These are phyloP conservation scores for Sarcophaga caerulescens DNA, from an alignment of 2,888 invertebrate species.

Conservation along the genomic window DNA sequence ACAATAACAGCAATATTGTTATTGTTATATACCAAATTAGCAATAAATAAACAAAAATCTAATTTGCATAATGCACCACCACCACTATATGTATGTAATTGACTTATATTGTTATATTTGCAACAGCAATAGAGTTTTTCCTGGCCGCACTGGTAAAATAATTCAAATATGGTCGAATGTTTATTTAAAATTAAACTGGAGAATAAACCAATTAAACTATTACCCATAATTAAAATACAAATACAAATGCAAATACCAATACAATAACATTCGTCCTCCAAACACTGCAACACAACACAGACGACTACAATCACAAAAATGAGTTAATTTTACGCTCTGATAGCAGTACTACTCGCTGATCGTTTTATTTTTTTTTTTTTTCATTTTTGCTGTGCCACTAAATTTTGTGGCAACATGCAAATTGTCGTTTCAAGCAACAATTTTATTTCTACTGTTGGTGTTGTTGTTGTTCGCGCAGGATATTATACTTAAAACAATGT, in stretches of 20 bases:
- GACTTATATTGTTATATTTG: too few species aligned
- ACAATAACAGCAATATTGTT: too few species aligned
- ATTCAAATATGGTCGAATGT: too few species aligned
- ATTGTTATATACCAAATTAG: too few species aligned
- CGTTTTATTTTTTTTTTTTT: neutral
- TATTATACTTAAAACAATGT: too few species aligned
- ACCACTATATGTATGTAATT: too few species aligned
- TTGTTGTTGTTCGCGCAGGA: too few species aligned
- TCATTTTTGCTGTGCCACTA: slow-evolving; percentile 5
- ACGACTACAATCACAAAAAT: slow-evolving; percentile 13
- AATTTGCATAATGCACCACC: too few species aligned
- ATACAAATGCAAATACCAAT: slow-evolving; percentile 7
- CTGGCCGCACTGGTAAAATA: too few species aligned
- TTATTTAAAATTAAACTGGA: neutral
- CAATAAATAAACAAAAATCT: too few species aligned
- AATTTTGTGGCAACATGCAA: slow-evolving; percentile 43
- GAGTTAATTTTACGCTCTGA: slow-evolving; percentile 62
- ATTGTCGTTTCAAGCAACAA: slow-evolving; percentile 31
- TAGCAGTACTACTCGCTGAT: slow-evolving; percentile 26
- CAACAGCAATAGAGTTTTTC: too few species aligned
- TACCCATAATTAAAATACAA: slow-evolving; percentile 27
- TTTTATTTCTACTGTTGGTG: neutral
- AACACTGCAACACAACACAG: neutral
- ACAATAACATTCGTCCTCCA: neutral
- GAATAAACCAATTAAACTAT: slow-evolving; percentile 26